phyloP scores from a whole-genome alignment of 2,113 vertebrate species.

The Pavo muticus region DNA sequence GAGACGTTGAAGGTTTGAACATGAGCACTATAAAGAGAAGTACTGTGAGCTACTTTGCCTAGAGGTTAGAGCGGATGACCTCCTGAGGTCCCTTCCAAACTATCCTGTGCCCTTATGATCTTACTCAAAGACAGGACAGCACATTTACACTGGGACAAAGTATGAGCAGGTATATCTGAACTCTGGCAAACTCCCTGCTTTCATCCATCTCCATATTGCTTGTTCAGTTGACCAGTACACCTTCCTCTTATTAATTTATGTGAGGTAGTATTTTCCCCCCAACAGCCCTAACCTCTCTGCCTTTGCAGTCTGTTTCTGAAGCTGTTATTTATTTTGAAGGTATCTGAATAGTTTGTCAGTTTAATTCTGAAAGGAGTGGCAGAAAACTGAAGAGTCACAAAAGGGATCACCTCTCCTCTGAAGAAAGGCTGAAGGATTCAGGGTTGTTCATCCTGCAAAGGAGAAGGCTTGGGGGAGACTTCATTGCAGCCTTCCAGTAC shows the following conservation, averaged over 20 bases:
- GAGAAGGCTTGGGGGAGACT: background rate
- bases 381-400: background rate
- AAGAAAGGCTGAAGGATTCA: background rate
- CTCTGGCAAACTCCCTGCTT: background rate
- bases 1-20: background rate
- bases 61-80: background rate
- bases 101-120: background rate
- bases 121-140: background rate
- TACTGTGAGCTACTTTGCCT: background rate
- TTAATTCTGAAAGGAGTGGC: background rate
- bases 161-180: background rate
- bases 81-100: background rate
- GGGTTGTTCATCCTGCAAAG: background rate
- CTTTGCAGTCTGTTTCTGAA: background rate
- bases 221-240: background rate
- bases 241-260: background rate
- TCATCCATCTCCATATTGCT: background rate
- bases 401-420: background rate
- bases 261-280: background rate
- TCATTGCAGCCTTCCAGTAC: background rate
- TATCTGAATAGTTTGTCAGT: background rate
- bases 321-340: background rate
- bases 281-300: background rate
- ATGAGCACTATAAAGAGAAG: background rate
- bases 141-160: background rate